Base-by-base conservation (phyloP, 1,140 invertebrate species). In the Psilanteris sp. region DNA sequence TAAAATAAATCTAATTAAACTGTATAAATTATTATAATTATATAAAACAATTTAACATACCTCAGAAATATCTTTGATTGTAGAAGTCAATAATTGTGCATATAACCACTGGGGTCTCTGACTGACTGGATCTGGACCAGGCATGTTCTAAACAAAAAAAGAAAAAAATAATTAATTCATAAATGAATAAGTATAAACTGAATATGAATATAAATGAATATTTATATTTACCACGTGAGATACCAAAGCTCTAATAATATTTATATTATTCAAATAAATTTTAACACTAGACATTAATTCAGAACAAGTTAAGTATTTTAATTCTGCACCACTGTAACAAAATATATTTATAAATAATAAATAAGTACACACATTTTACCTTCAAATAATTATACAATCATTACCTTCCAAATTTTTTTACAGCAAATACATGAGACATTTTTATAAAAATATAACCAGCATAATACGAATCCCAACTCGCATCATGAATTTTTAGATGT, bases 401-500 rank as follows among this genome's bases (percentile, higher is more conserved):
- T 10, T 77, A 87, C 86, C 32, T 16, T 61, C 66, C 76, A 37
- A 50, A 68, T 14, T 71, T 79, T 10, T 85, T 81, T 10, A 83
- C 57, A 13, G 88, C 82, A 44, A 88, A 83, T 14, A 90, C 48
- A 80, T 91, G 88, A 50, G 87, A 87, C 68, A 92, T 79, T 78
- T 88, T 87, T 22, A 93, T 83, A 79, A 92, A 92, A 87, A 92
- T 89, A 73, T 85, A 92, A 80, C 93, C 94, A 68, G 92, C 89
- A 76, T 91, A 92, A 82, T 90, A 94, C 0, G 94, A 91, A 86
- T 95, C 94, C 91, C 91, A 95, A 0, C 93, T 93, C 8, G 94
- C 94, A 80, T 94, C 90, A 78, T 95, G 94, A 1, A 32, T 7
- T n/a, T n/a, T n/a, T n/a, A n/a, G n/a, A n/a, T n/a, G n/a, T n/a